Conservation (phyloP, 2,113 vertebrate species). For the Albula goreensis region DNA sequence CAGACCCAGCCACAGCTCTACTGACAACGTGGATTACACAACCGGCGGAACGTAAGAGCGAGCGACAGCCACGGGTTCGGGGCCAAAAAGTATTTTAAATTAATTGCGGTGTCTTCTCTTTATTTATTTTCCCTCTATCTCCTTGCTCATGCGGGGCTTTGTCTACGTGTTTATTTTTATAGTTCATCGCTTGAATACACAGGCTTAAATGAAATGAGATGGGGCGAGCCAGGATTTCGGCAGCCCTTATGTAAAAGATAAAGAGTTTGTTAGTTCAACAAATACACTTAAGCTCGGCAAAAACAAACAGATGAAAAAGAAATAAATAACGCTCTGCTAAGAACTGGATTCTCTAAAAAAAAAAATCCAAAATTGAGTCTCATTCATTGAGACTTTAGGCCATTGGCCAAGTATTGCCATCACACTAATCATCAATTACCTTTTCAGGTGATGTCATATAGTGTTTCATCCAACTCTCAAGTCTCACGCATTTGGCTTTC, state of each 20-base stretch:
- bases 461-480: too few relatives aligned
- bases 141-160: not conserved
- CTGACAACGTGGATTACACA: not conserved
- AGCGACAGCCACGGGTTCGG: not conserved
- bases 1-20: not conserved
- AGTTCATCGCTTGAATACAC: not conserved
- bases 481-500: too few relatives aligned
- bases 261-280: not conserved
- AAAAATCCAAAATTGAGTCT: not conserved
- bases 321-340: not conserved
- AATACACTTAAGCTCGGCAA: not conserved
- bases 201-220: not conserved
- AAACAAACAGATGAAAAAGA: not conserved
- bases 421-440: too few relatives aligned
- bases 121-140: not conserved
- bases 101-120: not conserved
- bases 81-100: conserved; percentile 1
- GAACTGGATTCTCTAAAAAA: not conserved
- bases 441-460: too few relatives aligned
- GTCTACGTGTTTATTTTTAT: not conserved
- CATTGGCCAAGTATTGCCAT: too few relatives aligned
- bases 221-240: not conserved
- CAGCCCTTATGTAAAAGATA: not conserved
- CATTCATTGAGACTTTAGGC: not conserved
- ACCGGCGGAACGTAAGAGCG: not conserved